These are phyloP conservation scores for Drosophila meridiana DNA, from an alignment of 2,888 invertebrate species.

Conservation along the genomic window DNA sequence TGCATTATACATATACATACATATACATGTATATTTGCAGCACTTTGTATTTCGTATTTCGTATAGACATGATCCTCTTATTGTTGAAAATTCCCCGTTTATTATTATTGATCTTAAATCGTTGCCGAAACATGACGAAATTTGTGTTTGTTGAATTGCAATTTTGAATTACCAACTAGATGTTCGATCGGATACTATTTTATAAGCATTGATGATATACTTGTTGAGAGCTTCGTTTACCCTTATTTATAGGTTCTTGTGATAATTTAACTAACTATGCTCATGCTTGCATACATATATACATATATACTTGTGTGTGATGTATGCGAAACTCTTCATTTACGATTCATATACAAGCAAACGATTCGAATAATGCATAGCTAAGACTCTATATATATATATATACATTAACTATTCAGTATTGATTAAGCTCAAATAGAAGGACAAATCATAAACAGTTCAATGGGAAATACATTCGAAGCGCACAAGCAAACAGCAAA, in stretches of 20 bases:
- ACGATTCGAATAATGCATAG: conserved; percentile 18
- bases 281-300: conserved; percentile 1
- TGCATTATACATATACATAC: background rate
- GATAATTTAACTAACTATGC: conserved; percentile 47
- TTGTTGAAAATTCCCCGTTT: conserved; percentile 43
- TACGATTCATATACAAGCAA: conserved; percentile 4
- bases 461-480: conserved; percentile 15
- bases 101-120: conserved; percentile 28
- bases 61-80: conserved; percentile 20
- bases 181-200: conserved; percentile 30
- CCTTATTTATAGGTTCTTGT: conserved; percentile 45
- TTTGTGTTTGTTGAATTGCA: conserved; percentile 55
- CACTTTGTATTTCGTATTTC: conserved; percentile 6
- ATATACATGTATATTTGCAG: conserved; percentile 3
- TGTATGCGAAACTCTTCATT: conserved; percentile 12
- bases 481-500: conserved; percentile 38
- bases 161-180: conserved; percentile 31
- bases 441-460: conserved; percentile 48
- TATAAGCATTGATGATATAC: conserved; percentile 34
- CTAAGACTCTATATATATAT: conserved; percentile 35
- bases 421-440: conserved; percentile 52
- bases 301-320: background rate
- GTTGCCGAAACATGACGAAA: conserved; percentile 15
- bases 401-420: conserved; percentile 37
- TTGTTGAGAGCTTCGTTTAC: conserved; percentile 49